Conservation (phyloP, 2,113 vertebrate genomes). For the Blennius ocellaris region DNA sequence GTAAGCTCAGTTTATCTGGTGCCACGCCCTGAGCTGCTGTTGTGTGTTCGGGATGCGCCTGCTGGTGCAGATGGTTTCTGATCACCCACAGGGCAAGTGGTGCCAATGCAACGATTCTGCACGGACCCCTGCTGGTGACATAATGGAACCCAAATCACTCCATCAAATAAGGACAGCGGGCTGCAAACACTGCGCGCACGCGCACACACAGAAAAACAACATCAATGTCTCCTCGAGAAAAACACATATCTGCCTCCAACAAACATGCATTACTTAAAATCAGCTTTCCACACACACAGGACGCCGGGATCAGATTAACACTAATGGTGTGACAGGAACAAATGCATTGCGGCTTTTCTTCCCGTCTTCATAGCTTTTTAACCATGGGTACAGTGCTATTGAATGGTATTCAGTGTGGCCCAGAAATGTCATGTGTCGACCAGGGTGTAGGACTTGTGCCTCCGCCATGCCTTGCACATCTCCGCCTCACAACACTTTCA, state of each 20-base stretch:
- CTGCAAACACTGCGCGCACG: conserved; percentile 52
- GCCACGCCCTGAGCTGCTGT: conserved; percentile 58
- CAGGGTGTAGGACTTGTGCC: conserved; percentile 36
- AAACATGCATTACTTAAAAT: conserved; percentile 56
- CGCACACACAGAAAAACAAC: conserved; percentile 43
- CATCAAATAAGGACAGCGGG: conserved; percentile 75
- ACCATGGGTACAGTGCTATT: conserved; percentile 31
- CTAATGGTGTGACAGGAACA: conserved; percentile 61
- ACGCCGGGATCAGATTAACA: conserved; percentile 52
- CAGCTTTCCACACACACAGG: conserved; percentile 50
- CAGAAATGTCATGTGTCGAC: conserved; percentile 71
- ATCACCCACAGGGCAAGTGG: conserved; percentile 57
- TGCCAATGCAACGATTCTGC: conserved; percentile 55
- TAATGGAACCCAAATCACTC: conserved; percentile 76
- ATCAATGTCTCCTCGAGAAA: conserved; percentile 63
- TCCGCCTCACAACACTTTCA: conserved; percentile 50
- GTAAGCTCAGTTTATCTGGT: conserved; percentile 36
- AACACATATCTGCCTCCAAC: conserved; percentile 48
- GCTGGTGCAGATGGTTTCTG: conserved; percentile 62
- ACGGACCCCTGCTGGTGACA: conserved; percentile 60
- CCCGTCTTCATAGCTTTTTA: conserved; percentile 42
- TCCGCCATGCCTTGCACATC: conserved; percentile 40
- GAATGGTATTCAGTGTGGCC: conserved; percentile 57
- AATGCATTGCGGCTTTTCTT: conserved; percentile 57
- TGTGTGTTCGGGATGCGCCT: conserved; percentile 40